These are phyloP conservation scores for Zeus faber DNA, from an alignment of 2,113 vertebrate species.

Conservation along the genomic window DNA sequence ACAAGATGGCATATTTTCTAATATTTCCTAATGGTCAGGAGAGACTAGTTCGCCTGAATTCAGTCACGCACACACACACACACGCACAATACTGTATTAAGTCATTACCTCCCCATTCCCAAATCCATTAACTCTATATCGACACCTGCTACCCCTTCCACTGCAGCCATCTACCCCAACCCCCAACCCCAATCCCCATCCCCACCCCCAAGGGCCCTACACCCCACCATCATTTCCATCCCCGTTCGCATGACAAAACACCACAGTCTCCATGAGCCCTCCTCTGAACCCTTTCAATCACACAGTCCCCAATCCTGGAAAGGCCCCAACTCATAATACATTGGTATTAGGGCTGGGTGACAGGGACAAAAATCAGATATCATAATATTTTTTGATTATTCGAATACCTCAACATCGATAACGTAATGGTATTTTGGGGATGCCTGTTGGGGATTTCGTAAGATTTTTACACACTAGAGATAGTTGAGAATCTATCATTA, in stretches of 20 bases:
- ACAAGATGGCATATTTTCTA: too few relatives aligned
- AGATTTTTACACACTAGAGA: too few relatives aligned
- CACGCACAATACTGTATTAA: background rate
- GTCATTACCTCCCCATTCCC: background rate
- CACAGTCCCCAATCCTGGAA: slow-evolving; percentile 6
- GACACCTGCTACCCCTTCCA: slow-evolving; percentile 30
- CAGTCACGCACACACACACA: background rate
- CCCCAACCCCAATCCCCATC: slow-evolving; percentile 33
- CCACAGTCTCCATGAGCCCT: background rate
- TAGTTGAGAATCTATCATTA: too few relatives aligned
- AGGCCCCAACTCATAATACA: slow-evolving; percentile 1
- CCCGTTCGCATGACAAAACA: slow-evolving; percentile 37
- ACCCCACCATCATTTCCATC: slow-evolving; percentile 33
- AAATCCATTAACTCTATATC: slow-evolving; percentile 16
- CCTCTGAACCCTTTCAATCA: slow-evolving; percentile 14
- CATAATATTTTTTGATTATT: too few relatives aligned
- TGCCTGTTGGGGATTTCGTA: too few relatives aligned
- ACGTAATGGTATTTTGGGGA: too few relatives aligned
- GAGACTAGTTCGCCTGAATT: too few relatives aligned
- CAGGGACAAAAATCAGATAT: slow-evolving; percentile 20
- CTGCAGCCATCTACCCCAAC: background rate
- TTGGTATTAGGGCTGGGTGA: slow-evolving; percentile 9
- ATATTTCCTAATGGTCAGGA: too few relatives aligned
- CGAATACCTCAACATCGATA: too few relatives aligned
- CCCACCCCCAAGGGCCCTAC: background rate